Base-by-base conservation (phyloP, 2,113 vertebrate genomes). In the Dolichotis patagonum region DNA sequence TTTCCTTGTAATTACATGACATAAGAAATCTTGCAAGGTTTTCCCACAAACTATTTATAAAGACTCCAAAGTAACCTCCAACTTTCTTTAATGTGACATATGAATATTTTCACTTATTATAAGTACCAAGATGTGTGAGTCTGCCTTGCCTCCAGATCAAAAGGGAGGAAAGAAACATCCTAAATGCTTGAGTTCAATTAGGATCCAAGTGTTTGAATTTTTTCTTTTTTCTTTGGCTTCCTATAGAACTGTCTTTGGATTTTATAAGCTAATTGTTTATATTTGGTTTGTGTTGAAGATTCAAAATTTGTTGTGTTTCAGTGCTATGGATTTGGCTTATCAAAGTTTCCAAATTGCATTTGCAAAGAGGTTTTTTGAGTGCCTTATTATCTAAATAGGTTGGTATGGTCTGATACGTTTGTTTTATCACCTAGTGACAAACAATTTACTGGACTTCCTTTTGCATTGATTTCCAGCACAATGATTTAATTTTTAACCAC, bases 101-200 rank as follows among this genome's bases (percentile, higher is more conserved):
- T 7, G 75, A 62, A n/a, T 77, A 86, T 69, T 63, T 13, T 83
- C 13, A 73, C 12, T 84, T 83, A 56, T 17, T 49, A 0, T 43
- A 19, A 78, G 46, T 54, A n/a, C 52, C 41, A 58, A n/a, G n/a
- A 49, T 49, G 2, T 65, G 2, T 3, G 32, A 1, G 46, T 11
- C 0, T 30, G 12, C 28, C 0, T 14, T 7, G 0, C 5, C 14
- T 26, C 8, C 12, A 35, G 19, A 20, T 3, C 5, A 24, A 14
- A 77, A 28, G 32, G 9, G 30, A 89, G 0, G 0, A 1, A 81
- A 92, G 90, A 9, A 2, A 4, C 46, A 7, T 14, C 83, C 77
- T 28, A 69, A 73, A 41, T 60, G 28, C 82, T 54, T 78, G 43
- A 93, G 69, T 43, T 3, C 56, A 65, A 8, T 82, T 67, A 52